Base-by-base conservation (phyloP, 2,888 invertebrate species). In the Griposia aprilina region DNA sequence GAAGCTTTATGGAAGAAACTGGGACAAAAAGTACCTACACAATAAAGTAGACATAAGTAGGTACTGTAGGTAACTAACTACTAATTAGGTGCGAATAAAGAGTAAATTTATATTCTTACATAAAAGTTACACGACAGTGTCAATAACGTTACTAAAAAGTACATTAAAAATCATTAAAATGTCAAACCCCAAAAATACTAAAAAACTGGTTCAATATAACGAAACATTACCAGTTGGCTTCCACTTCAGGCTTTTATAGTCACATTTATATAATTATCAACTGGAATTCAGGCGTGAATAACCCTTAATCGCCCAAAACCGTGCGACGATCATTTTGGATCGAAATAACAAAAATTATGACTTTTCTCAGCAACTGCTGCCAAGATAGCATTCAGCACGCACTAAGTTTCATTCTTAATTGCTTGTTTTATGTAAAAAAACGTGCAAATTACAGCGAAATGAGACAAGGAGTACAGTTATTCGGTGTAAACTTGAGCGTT, bases 201-300 rank as follows among this genome's bases (percentile, higher is more conserved):
- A 30, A 59, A 78, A 84, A 83, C 85, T 71, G 73, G 81, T 83
- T 71, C 66, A 76, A 67, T 76, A 69, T 74, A 76, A 66, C 63
- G 81, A 48, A 75, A 81, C 72, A 74, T 78, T 76, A 80, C 45
- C 76, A 67, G 74, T 69, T 74, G 2, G 36, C 48, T 50, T 50
- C 41, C 80, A 80, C 55, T 79, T 78, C 66, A 83, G 65, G 45
- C 70, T 83, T 90, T 89, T 90, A 90, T 86, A 45, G 68, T 80
- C 66, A 82, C 82, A 82, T 74, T 81, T 83, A 82, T 48, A 69
- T 84, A 88, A 86, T 85, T 76, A 83, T 79, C 57, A 78, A 79
- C 63, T 71, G 69, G 52, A 82, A 87, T 69, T 60, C 71, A 78
- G 26, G 73, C 10, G 79, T 81, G 78, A 85, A 86, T 80, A 76